phyloP scores from a whole-genome alignment of 2,888 invertebrate species.

The Augiades crinisus region DNA sequence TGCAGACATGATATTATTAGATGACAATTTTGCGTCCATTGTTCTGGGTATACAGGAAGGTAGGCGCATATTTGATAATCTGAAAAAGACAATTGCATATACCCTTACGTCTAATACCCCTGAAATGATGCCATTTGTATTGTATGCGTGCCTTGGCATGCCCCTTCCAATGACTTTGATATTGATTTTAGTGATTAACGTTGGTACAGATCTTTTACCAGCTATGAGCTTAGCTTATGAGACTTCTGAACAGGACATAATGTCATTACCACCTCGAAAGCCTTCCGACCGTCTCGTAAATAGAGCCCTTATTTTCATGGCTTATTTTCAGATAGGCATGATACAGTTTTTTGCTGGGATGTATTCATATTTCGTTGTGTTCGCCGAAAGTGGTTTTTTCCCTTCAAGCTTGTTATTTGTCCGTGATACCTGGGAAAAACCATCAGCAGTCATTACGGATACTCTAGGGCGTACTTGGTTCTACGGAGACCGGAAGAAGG shows the following conservation, averaged over 20 bases:
- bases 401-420: slow-evolving; percentile 85
- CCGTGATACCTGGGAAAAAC: slow-evolving; percentile 86
- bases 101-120: slow-evolving; percentile 92
- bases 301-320: slow-evolving; percentile 86
- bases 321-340: slow-evolving; percentile 93
- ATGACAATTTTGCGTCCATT: slow-evolving; percentile 94
- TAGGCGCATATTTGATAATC: slow-evolving; percentile 90
- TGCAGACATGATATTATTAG: slow-evolving; percentile 94
- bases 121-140: slow-evolving; percentile 91
- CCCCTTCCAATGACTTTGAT: slow-evolving; percentile 85
- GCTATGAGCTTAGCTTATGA: slow-evolving; percentile 91
- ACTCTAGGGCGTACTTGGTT: slow-evolving; percentile 90
- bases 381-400: slow-evolving; percentile 90
- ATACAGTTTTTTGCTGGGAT: slow-evolving; percentile 92
- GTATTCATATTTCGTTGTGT: slow-evolving; percentile 89
- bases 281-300: slow-evolving; percentile 78
- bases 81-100: slow-evolving; percentile 93
- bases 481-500: slow-evolving; percentile 83
- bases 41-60: slow-evolving; percentile 92
- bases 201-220: slow-evolving; percentile 90
- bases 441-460: slow-evolving; percentile 83
- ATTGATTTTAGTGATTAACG: slow-evolving; percentile 86
- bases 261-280: slow-evolving; percentile 83
- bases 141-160: slow-evolving; percentile 87
- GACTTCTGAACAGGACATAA: slow-evolving; percentile 87